Conservation (phyloP, 1,140 invertebrate species). For the Pararge aegeria region DNA sequence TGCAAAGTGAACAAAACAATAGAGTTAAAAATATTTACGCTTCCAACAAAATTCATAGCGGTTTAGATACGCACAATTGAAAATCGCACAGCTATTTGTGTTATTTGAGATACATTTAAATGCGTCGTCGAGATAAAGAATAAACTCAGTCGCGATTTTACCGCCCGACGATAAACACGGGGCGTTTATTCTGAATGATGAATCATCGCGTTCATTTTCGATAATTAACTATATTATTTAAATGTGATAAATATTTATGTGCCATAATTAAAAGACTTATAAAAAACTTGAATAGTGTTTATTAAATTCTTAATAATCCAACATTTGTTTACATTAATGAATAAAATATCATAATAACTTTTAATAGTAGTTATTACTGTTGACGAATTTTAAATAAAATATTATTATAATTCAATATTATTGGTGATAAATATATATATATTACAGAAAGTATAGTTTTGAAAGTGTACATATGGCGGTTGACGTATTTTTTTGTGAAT, state of each 20-base stretch:
- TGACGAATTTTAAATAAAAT: too few relatives aligned
- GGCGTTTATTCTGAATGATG: background rate
- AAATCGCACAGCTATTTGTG: constrained; percentile 30
- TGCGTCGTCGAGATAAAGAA: constrained; percentile 21
- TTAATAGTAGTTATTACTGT: too few relatives aligned
- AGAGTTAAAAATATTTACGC: background rate
- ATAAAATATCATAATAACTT: too few relatives aligned
- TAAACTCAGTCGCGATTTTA: constrained; percentile 19
- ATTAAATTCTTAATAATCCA: too few relatives aligned
- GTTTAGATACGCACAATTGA: constrained; percentile 14
- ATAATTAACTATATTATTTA: background rate
- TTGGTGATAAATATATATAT: too few relatives aligned
- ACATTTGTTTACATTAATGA: too few relatives aligned
- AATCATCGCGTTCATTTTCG: background rate
- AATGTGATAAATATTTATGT: background rate
- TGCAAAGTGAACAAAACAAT: background rate
- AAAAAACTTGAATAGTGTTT: too few relatives aligned
- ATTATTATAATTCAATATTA: too few relatives aligned
- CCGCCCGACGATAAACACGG: constrained; percentile 3
- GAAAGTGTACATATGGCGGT: too few relatives aligned
- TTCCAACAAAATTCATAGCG: background rate
- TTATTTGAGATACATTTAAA: constrained; percentile 27
- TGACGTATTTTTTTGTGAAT: too few relatives aligned
- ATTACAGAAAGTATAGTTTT: too few relatives aligned
- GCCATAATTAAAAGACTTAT: too few relatives aligned